These are phyloP conservation scores for Suricata suricatta DNA, from an alignment of 2,113 vertebrate genomes.

Conservation along the genomic window DNA sequence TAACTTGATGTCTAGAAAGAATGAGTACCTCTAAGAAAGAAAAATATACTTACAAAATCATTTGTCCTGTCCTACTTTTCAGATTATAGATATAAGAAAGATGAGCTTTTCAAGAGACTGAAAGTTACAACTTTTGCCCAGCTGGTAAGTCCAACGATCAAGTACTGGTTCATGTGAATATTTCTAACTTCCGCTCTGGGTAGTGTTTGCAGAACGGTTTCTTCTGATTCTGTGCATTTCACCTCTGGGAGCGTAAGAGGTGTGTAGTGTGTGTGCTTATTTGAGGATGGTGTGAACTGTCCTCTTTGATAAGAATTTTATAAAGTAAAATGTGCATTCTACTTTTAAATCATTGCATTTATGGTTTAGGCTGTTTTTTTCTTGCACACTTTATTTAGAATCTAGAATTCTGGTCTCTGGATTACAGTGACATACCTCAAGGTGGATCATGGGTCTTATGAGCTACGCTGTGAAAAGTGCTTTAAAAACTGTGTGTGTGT, in stretches of 20 bases:
- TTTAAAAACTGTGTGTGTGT: slow-evolving; percentile 11
- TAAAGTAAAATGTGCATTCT: neutral
- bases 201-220: neutral
- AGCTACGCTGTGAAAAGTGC: neutral
- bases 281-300: neutral
- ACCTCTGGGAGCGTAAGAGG: neutral
- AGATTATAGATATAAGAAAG: slow-evolving; percentile 97
- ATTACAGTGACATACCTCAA: neutral
- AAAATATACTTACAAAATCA: neutral
- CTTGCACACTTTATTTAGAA: slow-evolving; percentile 25
- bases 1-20: slow-evolving; percentile 17
- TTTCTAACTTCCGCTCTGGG: neutral
- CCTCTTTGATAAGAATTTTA: slow-evolving; percentile 32
- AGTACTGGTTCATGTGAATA: neutral
- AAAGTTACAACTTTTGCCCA: slow-evolving; percentile 97
- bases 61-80: slow-evolving; percentile 49
- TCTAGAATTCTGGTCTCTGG: neutral
- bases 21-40: slow-evolving; percentile 1
- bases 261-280: neutral
- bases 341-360: slow-evolving; percentile 1
- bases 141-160: slow-evolving; percentile 87
- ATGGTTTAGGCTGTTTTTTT: neutral
- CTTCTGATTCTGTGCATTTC: neutral
- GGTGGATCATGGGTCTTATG: neutral
- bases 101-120: slow-evolving; percentile 96